Evolutionary conservation across 2,888 invertebrate species (phyloP).

Genomic region (Hemithea aestivaria): DNA sequence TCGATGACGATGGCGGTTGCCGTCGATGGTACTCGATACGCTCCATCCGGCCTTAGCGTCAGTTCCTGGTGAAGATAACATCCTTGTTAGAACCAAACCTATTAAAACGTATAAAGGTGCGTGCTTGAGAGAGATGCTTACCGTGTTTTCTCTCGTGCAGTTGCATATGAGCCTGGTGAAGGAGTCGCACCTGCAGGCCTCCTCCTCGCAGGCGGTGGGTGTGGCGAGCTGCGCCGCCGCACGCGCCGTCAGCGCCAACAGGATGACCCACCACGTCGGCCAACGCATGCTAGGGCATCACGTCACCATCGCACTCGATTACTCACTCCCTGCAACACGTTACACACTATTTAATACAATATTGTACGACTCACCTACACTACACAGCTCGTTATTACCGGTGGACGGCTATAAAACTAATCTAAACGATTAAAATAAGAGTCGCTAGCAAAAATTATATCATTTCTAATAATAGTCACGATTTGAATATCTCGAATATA

Average conservation of each 20-base stretch:
- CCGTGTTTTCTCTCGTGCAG: slow-evolving; percentile 71
- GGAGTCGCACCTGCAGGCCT: slow-evolving; percentile 77
- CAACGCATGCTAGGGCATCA: slow-evolving; percentile 59
- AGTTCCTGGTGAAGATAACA: slow-evolving; percentile 68
- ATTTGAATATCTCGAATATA: no score
- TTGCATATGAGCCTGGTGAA: slow-evolving; percentile 78
- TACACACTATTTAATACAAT: slow-evolving; percentile 1
- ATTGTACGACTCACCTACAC: neutral
- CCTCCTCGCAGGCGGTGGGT: slow-evolving; percentile 73
- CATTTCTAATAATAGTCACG: no score
- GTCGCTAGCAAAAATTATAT: no score
- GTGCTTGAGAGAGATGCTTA: slow-evolving; percentile 33
- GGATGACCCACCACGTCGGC: slow-evolving; percentile 55
- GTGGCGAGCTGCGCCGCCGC: slow-evolving; percentile 45
- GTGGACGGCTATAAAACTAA: no score
- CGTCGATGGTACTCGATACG: slow-evolving; percentile 71
- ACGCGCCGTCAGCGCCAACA: slow-evolving; percentile 48
- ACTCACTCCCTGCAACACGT: slow-evolving; percentile 40
- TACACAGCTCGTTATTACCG: no score
- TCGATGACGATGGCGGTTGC: slow-evolving; percentile 81
- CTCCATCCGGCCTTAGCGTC: slow-evolving; percentile 77
- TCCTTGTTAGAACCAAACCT: no score
- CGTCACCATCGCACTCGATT: slow-evolving; percentile 62
- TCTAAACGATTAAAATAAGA: slow-evolving; percentile 1
- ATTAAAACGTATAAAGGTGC: neutral